Evolutionary conservation across 2,888 invertebrate genomes (phyloP).

Genomic region (Smittia aterrima): DNA sequence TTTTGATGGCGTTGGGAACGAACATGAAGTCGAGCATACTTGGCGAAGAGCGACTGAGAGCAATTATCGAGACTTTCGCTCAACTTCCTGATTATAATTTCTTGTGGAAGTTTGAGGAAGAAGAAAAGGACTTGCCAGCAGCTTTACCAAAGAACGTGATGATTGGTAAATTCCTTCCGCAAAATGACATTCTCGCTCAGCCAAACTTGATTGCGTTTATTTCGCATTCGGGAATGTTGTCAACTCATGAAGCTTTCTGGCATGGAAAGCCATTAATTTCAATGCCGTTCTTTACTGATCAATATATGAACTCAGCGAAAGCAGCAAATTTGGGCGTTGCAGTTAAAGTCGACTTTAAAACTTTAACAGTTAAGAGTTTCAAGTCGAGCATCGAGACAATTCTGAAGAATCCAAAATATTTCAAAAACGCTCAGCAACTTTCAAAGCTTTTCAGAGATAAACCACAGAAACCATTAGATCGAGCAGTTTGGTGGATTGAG

Average conservation of each 20-base stretch:
- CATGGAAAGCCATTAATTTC: conserved; percentile 41
- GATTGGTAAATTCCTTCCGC: conserved; percentile 56
- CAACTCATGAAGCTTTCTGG: conserved; percentile 41
- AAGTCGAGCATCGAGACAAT: neutral
- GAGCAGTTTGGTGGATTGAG: conserved; percentile 32
- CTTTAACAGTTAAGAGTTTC: neutral
- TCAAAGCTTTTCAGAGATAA: conserved; percentile 45
- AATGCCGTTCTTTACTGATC: conserved; percentile 42
- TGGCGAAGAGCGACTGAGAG: conserved; percentile 27
- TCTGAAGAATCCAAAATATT: conserved; percentile 9
- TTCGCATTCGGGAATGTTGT: conserved; percentile 39
- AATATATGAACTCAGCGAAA: conserved; percentile 32
- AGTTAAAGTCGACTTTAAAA: conserved; percentile 7
- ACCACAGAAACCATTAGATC: conserved; percentile 13
- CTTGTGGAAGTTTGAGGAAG: conserved; percentile 43
- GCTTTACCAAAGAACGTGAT: conserved; percentile 53
- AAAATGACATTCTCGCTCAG: conserved; percentile 52
- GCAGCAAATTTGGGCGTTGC: neutral
- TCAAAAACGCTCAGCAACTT: conserved; percentile 46
- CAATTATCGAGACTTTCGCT: conserved; percentile 40
- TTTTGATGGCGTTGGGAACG: conserved; percentile 42
- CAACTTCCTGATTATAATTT: conserved; percentile 38
- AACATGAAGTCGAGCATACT: conserved; percentile 34
- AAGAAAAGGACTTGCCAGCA: conserved; percentile 42
- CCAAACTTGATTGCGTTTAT: conserved; percentile 37